Percentiles rank a stretch among this genome's conserved stretches.
Evolutionary conservation across 2,888 invertebrate species (phyloP).

Genomic region (Conus canariensis): DNA sequence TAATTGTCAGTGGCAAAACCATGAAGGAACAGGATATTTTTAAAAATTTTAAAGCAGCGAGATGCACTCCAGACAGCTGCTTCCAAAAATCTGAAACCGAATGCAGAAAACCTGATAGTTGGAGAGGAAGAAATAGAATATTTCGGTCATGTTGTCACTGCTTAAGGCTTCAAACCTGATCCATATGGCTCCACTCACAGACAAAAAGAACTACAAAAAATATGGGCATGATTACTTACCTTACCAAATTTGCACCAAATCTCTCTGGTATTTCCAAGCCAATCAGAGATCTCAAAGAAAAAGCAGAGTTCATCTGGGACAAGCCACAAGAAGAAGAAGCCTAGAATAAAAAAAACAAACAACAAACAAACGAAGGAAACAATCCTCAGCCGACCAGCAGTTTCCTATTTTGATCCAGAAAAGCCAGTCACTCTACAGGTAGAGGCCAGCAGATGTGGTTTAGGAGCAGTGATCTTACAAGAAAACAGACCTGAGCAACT

Average conservation of each 20-base stretch:
- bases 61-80: slow-evolving; percentile 42
- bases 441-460: not conserved
- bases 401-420: not conserved
- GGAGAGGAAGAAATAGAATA: slow-evolving; percentile 27
- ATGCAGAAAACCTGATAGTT: slow-evolving; percentile 49
- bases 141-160: not conserved
- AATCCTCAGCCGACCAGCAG: not conserved
- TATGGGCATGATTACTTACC: slow-evolving; percentile 44
- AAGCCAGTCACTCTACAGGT: not conserved
- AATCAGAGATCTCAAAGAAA: not conserved
- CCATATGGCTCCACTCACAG: not conserved
- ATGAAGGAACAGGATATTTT: no score
- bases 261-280: not conserved
- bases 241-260: slow-evolving; percentile 19
- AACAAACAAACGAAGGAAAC: not conserved
- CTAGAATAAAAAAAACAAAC: not conserved
- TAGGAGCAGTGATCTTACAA: not conserved
- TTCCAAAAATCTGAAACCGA: slow-evolving; percentile 38
- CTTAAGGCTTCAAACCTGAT: slow-evolving; percentile 17
- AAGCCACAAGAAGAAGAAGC: not conserved
- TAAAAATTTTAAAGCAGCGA: no score
- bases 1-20: slow-evolving; percentile 34
- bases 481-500: not conserved
- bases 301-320: slow-evolving; percentile 28
- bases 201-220: slow-evolving; percentile 17